phyloP scores from a whole-genome alignment of 2,113 vertebrate species.

The Oceanites oceanicus region DNA sequence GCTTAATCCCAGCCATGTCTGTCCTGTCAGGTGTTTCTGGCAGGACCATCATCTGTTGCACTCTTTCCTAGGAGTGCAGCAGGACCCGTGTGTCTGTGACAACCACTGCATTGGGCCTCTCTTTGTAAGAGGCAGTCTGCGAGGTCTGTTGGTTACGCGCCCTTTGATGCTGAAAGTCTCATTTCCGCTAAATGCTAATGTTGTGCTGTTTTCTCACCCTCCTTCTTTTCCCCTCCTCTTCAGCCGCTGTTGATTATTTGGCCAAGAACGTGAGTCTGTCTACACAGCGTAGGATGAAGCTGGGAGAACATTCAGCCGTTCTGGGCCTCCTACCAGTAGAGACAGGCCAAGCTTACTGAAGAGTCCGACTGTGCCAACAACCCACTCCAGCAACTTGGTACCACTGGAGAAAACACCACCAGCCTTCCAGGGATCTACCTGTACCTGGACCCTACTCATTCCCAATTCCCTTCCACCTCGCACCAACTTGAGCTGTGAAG shows the following conservation, averaged over 20 bases:
- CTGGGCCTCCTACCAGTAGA: conserved; percentile 98
- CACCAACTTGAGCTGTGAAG: background rate
- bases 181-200: background rate
- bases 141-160: background rate
- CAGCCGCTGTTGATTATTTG: conserved; percentile 97
- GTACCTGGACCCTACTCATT: background rate
- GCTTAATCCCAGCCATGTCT: background rate
- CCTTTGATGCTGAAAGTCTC: background rate
- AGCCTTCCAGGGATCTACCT: conserved; percentile 35
- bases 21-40: background rate
- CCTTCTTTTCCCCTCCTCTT: background rate
- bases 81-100: background rate
- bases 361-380: background rate
- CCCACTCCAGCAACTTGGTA: background rate
- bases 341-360: conserved; percentile 95
- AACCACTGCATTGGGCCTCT: background rate
- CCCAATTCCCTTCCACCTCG: background rate
- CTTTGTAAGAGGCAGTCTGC: background rate
- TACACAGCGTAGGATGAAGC: conserved; percentile 97
- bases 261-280: conserved; percentile 98
- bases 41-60: background rate
- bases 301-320: conserved; percentile 95
- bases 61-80: background rate
- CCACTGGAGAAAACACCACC: conserved; percentile 17
- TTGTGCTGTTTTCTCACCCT: background rate